Evolutionary conservation across 2,113 vertebrate species (phyloP).

Genomic region (Cavia porcellus): DNA sequence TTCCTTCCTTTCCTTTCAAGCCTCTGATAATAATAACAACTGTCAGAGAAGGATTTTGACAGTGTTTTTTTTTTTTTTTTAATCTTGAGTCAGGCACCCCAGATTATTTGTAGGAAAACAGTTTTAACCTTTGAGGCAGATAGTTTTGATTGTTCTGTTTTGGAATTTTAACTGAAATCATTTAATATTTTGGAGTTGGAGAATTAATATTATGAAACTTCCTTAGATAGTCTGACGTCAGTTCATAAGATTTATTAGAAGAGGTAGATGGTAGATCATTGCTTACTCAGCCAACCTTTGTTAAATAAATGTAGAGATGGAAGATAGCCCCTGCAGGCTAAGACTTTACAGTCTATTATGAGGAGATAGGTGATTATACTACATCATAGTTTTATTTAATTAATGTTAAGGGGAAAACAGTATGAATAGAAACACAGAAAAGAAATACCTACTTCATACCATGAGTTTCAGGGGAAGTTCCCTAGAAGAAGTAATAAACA

Average conservation of each 20-base stretch:
- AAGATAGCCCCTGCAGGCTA: not conserved
- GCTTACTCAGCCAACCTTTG: not conserved
- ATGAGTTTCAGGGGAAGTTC: conserved; percentile 15
- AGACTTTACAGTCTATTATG: not conserved
- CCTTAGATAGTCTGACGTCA: conserved; percentile 16
- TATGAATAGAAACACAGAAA: not conserved
- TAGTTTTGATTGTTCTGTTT: conserved; percentile 52
- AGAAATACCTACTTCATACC: not conserved
- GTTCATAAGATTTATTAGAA: not conserved
- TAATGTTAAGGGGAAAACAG: conserved; percentile 28
- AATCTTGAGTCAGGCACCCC: not conserved
- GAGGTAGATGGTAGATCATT: not conserved
- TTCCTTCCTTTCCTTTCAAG: not conserved
- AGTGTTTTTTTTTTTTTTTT: conserved; percentile 14
- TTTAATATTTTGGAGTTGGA: conserved; percentile 59
- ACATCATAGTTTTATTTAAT: conserved; percentile 23
- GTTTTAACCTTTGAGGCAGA: not conserved
- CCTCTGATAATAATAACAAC: too few relatives aligned
- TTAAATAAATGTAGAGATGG: conserved; percentile 7
- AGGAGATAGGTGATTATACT: conserved; percentile 15
- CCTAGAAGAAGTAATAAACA: not conserved
- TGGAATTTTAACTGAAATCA: conserved; percentile 13
- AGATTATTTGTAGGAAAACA: not conserved
- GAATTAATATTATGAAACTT: conserved; percentile 35
- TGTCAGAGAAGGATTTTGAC: not conserved